Evolutionary conservation across 2,888 invertebrate genomes (phyloP), one percentile per base, ranked within the genome.

Genomic region (Agrilus biguttatus): DNA sequence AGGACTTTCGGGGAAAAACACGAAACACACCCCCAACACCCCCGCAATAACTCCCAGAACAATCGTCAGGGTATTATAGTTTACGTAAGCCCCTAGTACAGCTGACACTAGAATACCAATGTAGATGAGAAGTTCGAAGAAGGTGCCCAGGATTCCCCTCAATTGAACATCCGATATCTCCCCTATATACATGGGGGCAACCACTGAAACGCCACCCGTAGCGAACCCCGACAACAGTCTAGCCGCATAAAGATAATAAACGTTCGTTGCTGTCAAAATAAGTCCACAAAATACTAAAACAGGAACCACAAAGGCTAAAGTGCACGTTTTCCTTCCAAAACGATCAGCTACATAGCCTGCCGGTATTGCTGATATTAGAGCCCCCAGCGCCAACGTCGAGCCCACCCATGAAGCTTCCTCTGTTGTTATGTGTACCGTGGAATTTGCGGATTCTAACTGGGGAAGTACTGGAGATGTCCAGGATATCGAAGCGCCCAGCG

Each of bases 171-270:
- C 84, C 0, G 86, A 80, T 23, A 86, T 82, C 66, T 91, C 90
- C 0, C 81, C 79, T 23, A 89, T 78, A 61, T 88, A 90, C 69
- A 87, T 81, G 0, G 89, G 87, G 0, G 81, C 81, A 6, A 82
- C 73, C 2, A 88, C 83, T 55, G 84, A 83, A 21, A 77, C 73
- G 1, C 80, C 79, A 38, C 83, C 83, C 55, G 74, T 55, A 1
- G 66, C 73, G 42, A 79, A 61, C 41, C 90, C 90, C 50, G 78
- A 81, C 40, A 87, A 66, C 51, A 86, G 72, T 46, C 84, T 71
- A 1, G 77, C 83, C n/a, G 40, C 13, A 14, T 39, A 46, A 8
- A 46, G 23, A 2, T 34, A 13, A 5, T 33, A 34, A 19, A 46
- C 38, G 33, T 46, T 38, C 8, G 33, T 40, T 1, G 43, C 19